Base-by-base conservation (phyloP, 2,888 invertebrate species). In the Drosophila imparisetae region DNA sequence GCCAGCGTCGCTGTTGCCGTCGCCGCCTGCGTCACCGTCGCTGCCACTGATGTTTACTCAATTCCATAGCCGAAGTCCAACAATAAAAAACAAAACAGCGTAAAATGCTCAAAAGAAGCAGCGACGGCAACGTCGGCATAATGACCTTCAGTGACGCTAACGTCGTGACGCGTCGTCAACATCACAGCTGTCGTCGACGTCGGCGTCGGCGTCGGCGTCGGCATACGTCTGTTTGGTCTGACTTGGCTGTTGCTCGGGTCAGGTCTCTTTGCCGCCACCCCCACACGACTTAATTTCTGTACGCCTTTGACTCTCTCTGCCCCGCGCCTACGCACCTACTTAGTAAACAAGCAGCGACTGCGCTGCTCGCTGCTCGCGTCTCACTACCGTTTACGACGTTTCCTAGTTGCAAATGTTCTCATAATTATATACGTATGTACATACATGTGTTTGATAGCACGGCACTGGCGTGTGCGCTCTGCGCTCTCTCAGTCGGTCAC, bases 81-180 rank as follows among this genome's bases (percentile, higher is more conserved):
- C 76, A 81, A 85, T 73, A 57, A 27, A 68, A 73, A 71, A 69
- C 62, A 89, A 69, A 69, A 60, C 77, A 75, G 66, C 80, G 72
- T 79, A 71, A 73, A 84, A 84, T 72, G 77, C 81, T 73, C 74
- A 78, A 68, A 69, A 74, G 58, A 67, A 72, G 68, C 74, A 70
- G 72, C 75, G 65, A 55, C 75, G 66, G 55, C 64, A 60, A 55
- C 77, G 73, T 64, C 72, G 83, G 75, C 78, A 78, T 90, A 90
- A 90, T 91, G 90, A 90, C 90, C 90, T 90, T 90, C 90, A 90
- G 90, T 75, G 78, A 72, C 90, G 90, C 64, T 71, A 74, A 66
- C 76, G 80, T 71, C 72, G 42, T 30, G 40, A 42, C 30, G 42
- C 57, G 55, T 36, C 53, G 77, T 52, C 66, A 52, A 61, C 72